Base-by-base conservation (phyloP, 53 echinoderm and acorn worm genomes). In the Hippasteria phrygiana region DNA sequence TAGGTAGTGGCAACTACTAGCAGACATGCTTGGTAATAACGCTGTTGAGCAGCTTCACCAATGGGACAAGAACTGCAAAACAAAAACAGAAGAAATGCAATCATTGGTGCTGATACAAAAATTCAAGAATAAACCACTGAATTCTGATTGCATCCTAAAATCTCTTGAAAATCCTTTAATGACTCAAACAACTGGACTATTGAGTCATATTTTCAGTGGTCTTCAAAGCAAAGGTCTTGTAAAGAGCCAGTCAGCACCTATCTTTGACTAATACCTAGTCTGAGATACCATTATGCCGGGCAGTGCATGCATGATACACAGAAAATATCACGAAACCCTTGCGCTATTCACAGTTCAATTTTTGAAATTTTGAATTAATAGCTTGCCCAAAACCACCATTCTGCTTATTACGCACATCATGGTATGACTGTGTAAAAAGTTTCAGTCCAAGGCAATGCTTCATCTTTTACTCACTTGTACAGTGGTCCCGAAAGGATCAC, bases 401-500 rank as follows among this genome's bases (percentile, higher is more conserved):
- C 46, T 7, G 46, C n/a, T 59, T n/a, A n/a, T n/a, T n/a, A n/a
- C n/a, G n/a, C n/a, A n/a, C 16, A 59, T 4, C n/a, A 22, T 0
- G 0, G n/a, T 3, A 14, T 26, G 6, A 59, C n/a, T 20, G 20
- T 59, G n/a, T 0, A n/a, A 59, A 59, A 14, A 59, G 26, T 16
- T 56, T 71, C 33, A 41, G 71, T 41, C 38, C 33, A n/a, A n/a
- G 37, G 5, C 34, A 38, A 36, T 34, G 42, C 3, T 5, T 2
- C 27, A 69, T 71, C 34, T 71, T 18, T 34, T 35, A 37, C 94
- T 92, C 71, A 96, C 96, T 87, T 73, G 75, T 87, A 69, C 1
- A 96, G 59, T 11, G 96, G 96, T 66, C 96, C 96, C 31, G 85
- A 62, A 39, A 90, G 82, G 48, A 76, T 91, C 18, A 94, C 75